phyloP scores from a whole-genome alignment of 2,113 vertebrate species.

The Neolamprologus modestus region DNA sequence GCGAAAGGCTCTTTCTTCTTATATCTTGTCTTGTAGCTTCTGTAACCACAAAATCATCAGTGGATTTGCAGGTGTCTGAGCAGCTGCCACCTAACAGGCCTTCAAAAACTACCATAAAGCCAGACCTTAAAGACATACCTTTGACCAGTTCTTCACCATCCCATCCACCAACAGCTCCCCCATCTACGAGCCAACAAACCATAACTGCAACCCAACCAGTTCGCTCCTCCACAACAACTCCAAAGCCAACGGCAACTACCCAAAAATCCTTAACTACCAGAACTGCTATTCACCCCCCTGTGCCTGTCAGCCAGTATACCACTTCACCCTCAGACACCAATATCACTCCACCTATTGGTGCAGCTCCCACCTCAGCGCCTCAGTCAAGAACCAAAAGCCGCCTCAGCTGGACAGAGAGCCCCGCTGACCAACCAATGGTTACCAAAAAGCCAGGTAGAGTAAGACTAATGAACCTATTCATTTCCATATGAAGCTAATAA shows the following conservation, averaged over 20 bases:
- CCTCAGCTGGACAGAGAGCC: conserved; percentile 65
- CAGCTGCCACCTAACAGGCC: background rate
- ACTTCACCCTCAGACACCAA: background rate
- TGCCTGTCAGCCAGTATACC: background rate
- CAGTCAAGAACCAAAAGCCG: conserved; percentile 17
- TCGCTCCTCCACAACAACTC: background rate
- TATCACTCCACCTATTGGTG: background rate
- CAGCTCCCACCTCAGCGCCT: background rate
- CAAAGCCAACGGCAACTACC: background rate
- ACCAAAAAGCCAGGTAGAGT: conserved; percentile 57
- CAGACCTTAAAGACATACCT: background rate
- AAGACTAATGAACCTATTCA: background rate
- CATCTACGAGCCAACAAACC: background rate
- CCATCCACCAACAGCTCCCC: background rate
- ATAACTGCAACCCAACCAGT: background rate
- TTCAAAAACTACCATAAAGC: background rate
- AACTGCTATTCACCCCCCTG: background rate
- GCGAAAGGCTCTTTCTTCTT: background rate
- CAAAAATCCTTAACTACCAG: background rate
- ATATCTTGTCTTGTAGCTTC: background rate
- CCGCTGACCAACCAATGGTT: conserved; percentile 27
- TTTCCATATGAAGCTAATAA: background rate
- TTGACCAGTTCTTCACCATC: background rate
- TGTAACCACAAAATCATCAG: background rate
- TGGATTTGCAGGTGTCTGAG: conserved; percentile 12